Base-by-base conservation (phyloP, 53 echinoderm and acorn worm genomes). In the Luidia sarsii region DNA sequence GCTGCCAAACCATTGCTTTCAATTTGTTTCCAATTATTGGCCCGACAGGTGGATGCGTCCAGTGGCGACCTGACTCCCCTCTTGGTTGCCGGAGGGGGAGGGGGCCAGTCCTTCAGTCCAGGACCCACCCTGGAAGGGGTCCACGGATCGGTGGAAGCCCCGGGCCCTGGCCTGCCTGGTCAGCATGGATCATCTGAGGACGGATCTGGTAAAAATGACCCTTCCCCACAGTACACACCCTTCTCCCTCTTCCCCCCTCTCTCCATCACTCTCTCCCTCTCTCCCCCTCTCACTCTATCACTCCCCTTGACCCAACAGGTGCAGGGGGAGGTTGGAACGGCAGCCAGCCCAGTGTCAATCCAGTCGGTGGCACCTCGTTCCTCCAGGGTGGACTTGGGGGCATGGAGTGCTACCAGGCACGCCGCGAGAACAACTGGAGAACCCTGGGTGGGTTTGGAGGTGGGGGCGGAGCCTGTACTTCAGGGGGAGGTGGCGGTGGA, bases 381-480 rank as follows among this genome's bases (percentile, higher is more conserved):
- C 34, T 90, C 9, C 68, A 85, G 15, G 95, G 95, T 31, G 90
- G 88, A 11, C 37, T 14, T 34, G 95, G 95, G 11, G 95, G 95
- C 3, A 37, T 36, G 15, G 82, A 74, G 45, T 95, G 95, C 61
- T 20, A 41, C 24, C 33, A 36, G 35, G 95, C 92, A 19, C 48
- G 79, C 52, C 18, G 75, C 10, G 92, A 92, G 20, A 32, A 70
- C 41, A 51, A 80, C 61, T 95, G 95, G 95, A 64, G 81, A 24
- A 83, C 87, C 38, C 75, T 79, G 11, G 95, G 95, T 24, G 95
- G 95, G 37, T 95, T 95, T 83, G 95, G 95, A n/a, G 95, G 95
- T 38, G 95, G 95, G 30, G 95, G 95, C 31, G 95, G 95, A 31
- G 92, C 84, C 2, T 95, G 95, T 65, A 90, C 92, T 2, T 71